Conservation (phyloP, 2,113 vertebrate genomes). For the Forbesichthys papilliferus region DNA sequence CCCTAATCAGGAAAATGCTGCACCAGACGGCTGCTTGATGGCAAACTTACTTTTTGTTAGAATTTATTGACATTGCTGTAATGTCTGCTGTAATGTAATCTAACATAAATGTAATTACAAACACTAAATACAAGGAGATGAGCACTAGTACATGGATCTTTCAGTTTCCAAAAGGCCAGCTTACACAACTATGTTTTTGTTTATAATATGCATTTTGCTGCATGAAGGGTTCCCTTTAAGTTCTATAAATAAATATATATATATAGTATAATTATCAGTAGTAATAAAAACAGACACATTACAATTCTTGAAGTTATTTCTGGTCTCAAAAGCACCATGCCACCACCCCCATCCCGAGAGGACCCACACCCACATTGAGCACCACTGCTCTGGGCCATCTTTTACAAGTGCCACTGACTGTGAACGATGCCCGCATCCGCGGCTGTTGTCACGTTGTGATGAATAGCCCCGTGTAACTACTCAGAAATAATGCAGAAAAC, state of each 20-base stretch:
- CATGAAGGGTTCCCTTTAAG: too few relatives aligned
- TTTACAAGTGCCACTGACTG: constrained; percentile 23
- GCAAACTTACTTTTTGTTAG: constrained; percentile 44
- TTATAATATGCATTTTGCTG: too few relatives aligned
- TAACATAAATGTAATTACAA: constrained; percentile 21
- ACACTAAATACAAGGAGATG: constrained; percentile 14
- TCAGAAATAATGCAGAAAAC: constrained; percentile 68
- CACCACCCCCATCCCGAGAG: too few relatives aligned
- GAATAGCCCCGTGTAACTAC: constrained; percentile 56
- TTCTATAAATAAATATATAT: too few relatives aligned
- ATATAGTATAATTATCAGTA: too few relatives aligned
- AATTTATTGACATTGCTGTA: constrained; percentile 53
- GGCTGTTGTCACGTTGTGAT: constrained; percentile 67
- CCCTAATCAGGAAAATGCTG: constrained; percentile 48
- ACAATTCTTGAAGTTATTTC: too few relatives aligned
- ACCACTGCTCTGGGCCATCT: constrained; percentile 11
- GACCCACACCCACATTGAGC: background rate
- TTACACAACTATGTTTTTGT: too few relatives aligned
- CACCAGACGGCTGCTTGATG: constrained; percentile 39
- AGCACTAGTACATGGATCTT: background rate
- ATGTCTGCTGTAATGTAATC: constrained; percentile 23
- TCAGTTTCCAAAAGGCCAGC: too few relatives aligned
- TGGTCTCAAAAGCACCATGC: too few relatives aligned
- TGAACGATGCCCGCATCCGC: constrained; percentile 50
- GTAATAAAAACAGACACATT: too few relatives aligned